Base-by-base conservation (phyloP, 2,888 invertebrate genomes). In the Aleiodes alternator region DNA sequence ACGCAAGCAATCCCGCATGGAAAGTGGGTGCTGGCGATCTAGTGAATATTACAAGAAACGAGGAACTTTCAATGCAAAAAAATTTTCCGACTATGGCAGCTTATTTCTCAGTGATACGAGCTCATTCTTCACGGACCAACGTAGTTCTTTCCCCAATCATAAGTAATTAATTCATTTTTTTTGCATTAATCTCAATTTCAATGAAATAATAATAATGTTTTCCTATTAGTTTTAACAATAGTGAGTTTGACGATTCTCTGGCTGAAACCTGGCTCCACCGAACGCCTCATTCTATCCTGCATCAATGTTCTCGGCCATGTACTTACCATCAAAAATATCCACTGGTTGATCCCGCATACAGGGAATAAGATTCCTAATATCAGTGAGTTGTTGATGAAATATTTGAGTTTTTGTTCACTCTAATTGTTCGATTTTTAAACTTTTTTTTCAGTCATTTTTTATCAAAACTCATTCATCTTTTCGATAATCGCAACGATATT, bases 301-400 rank as follows among this genome's bases (percentile, higher is more conserved):
- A 89, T 93, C 59, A 93, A 92, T 84, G 89, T 94, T 4, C 88
- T 93, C 43, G 90, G 91, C 9, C 93, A 94, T 84, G 91, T 93
- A 71, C 83, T 91, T n/a, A 92, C 91, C 83, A 84, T 93, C 0
- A 91, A 92, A 57, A 91, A 92, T 84, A 85, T 94, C 9, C 91
- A 91, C 12, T 92, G 91, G 87, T 88, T 90, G 68, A 86, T 94
- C 53, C 93, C 94, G 0, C 90, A 90, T 71, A 92, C 91, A 82
- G 93, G 93, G 0, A 71, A 75, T 5, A 48, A 38, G 9, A 29
- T 78, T 12, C 83, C 84, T 12, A 78, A 80, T 71, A 72, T 86
- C 51, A n/a, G 85, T 87, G 72, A 84, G 82, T 80, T 61, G 31
- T 23, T 9, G 16, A 8, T n/a, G 29, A 70, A 31, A 43, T 43